Percentiles rank a stretch among this genome's conserved stretches.
Evolutionary conservation across 2,113 vertebrate species (phyloP).

Genomic region (Plecotus auritus): DNA sequence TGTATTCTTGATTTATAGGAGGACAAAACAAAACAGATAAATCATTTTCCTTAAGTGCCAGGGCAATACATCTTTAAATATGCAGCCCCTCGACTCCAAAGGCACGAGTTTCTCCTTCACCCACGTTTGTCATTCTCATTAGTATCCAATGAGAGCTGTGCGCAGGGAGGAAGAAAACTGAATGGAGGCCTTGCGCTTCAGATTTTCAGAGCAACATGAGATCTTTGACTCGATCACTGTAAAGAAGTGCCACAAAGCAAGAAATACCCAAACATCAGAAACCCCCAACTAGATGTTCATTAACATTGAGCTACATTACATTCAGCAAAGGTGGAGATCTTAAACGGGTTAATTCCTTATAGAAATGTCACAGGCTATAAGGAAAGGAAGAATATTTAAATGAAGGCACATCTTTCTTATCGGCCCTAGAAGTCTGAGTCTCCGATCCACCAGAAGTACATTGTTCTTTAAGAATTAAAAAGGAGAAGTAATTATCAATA

Average conservation of each 20-base stretch:
- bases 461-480: constrained; percentile 70
- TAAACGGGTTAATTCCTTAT: neutral
- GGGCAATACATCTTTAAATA: constrained; percentile 45
- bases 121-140: constrained; percentile 45
- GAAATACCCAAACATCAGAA: neutral
- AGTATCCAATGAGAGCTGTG: constrained; percentile 37
- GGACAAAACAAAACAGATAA: constrained; percentile 64
- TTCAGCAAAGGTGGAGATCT: neutral
- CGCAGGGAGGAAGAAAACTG: constrained; percentile 23
- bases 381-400: neutral
- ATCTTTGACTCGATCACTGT: neutral
- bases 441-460: constrained; percentile 7
- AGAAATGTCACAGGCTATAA: neutral
- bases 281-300: neutral
- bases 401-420: constrained; percentile 32
- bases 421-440: constrained; percentile 32
- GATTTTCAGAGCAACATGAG: constrained; percentile 5
- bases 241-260: neutral
- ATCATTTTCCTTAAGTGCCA: constrained; percentile 64
- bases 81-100: constrained; percentile 48
- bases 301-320: neutral
- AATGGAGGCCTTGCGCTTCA: neutral
- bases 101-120: constrained; percentile 35
- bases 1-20: constrained; percentile 68
- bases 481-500: constrained; percentile 64